A percentile compares a stretch with the other conserved stretches of the same genome.
These are phyloP conservation scores for Pelosia muscerda DNA, from an alignment of 2,888 invertebrate species.

Conservation along the genomic window DNA sequence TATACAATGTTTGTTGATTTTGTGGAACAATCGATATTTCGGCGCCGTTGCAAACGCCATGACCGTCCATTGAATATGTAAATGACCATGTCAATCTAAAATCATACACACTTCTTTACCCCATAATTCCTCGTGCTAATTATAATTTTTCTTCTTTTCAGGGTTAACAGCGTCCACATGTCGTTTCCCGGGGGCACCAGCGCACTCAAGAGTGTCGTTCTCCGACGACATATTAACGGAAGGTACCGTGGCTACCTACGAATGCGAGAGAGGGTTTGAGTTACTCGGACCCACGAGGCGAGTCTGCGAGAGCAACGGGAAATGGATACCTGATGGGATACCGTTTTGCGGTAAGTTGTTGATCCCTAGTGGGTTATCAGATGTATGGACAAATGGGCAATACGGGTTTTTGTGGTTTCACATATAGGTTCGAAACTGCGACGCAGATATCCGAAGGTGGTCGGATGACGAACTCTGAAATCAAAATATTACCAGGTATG, in stretches of 20 bases:
- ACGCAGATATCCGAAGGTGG: no score
- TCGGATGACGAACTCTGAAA: no score
- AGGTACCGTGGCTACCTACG: slow-evolving; percentile 92
- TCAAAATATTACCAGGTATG: no score
- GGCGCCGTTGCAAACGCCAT: no score
- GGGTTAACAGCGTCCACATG: slow-evolving; percentile 82
- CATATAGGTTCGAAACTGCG: no score
- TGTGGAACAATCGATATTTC: no score
- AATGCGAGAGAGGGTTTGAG: slow-evolving; percentile 96
- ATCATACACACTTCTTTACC: no score
- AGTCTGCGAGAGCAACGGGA: slow-evolving; percentile 90
- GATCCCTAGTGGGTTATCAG: background rate
- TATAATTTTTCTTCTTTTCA: slow-evolving; percentile 35
- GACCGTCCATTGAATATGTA: no score
- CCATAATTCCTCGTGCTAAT: background rate
- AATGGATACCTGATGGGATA: slow-evolving; percentile 96
- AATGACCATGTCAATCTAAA: no score
- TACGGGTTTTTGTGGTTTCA: no score
- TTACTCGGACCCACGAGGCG: slow-evolving; percentile 94
- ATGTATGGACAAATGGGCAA: no score
- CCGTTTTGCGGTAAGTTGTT: slow-evolving; percentile 96
- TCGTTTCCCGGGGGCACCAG: slow-evolving; percentile 96
- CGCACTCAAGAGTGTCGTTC: slow-evolving; percentile 94
- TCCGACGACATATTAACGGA: slow-evolving; percentile 87
- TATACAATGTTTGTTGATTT: no score